These are phyloP conservation scores for Neotragus moschatus DNA, from an alignment of 2,113 vertebrate genomes.

Conservation along the genomic window DNA sequence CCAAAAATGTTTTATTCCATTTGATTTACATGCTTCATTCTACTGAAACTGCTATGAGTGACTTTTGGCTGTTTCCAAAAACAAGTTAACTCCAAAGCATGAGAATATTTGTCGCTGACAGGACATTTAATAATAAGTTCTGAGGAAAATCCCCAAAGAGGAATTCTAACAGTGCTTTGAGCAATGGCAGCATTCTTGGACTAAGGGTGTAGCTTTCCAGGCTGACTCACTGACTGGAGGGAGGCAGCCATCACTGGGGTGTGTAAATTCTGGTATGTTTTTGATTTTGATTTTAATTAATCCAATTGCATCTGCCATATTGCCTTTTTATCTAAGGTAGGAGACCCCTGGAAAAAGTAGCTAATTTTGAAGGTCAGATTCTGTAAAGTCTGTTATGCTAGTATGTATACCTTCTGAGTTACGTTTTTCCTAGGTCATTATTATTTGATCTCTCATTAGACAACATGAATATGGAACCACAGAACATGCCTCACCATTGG, in stretches of 20 bases:
- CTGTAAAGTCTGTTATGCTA: neutral
- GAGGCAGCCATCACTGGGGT: neutral
- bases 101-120: neutral
- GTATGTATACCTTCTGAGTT: neutral
- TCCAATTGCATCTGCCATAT: neutral
- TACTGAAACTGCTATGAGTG: constrained; percentile 4
- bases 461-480: neutral
- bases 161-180: neutral
- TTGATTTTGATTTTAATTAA: neutral
- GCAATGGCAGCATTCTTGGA: neutral
- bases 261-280: neutral
- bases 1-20: neutral
- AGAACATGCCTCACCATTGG: neutral
- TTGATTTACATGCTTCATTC: neutral
- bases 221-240: neutral
- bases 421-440: neutral
- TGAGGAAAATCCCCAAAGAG: constrained; percentile 11
- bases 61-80: constrained; percentile 40
- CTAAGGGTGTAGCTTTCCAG: neutral
- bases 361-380: neutral
- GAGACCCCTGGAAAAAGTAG: neutral
- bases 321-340: neutral
- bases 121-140: neutral
- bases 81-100: neutral
- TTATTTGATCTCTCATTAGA: neutral